phyloP scores from a whole-genome alignment of 2,113 vertebrate species.

The Eulemur macaco region DNA sequence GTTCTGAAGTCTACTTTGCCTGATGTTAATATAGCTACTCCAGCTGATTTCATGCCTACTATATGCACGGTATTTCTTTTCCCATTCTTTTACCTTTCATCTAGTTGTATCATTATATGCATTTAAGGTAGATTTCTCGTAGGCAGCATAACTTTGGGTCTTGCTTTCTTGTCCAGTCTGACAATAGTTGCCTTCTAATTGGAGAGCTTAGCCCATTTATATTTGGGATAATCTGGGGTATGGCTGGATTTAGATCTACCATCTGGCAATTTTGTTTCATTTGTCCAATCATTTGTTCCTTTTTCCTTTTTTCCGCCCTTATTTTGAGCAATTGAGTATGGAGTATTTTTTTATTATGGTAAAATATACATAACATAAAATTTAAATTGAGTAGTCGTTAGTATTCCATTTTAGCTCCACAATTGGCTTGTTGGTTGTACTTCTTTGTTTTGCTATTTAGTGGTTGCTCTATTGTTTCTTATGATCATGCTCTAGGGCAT shows the following conservation, averaged over 20 bases:
- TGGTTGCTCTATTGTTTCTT: too few relatives aligned
- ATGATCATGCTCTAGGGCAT: rapidly evolving
- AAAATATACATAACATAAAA: not conserved
- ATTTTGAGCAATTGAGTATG: not conserved
- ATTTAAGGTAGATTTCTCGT: not conserved
- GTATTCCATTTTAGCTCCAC: too few relatives aligned
- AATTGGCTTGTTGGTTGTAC: not conserved
- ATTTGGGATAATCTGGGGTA: not conserved
- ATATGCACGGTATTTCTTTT: rapidly evolving
- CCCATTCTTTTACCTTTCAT: not conserved
- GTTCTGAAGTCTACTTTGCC: not conserved
- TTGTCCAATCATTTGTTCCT: not conserved
- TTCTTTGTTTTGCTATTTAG: too few relatives aligned
- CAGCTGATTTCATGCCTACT: rapidly evolving
- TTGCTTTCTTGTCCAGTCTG: not conserved
- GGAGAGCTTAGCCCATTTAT: too few relatives aligned
- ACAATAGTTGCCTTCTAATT: not conserved
- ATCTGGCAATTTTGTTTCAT: not conserved
- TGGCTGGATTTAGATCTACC: not conserved
- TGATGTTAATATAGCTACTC: not conserved
- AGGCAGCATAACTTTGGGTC: not conserved
- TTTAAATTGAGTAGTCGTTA: not conserved
- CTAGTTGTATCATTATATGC: not conserved
- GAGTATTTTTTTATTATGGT: not conserved
- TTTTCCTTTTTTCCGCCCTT: not conserved